Base-by-base conservation (phyloP, 2,797 vertebrate genomes). In the Morelia viridis region DNA sequence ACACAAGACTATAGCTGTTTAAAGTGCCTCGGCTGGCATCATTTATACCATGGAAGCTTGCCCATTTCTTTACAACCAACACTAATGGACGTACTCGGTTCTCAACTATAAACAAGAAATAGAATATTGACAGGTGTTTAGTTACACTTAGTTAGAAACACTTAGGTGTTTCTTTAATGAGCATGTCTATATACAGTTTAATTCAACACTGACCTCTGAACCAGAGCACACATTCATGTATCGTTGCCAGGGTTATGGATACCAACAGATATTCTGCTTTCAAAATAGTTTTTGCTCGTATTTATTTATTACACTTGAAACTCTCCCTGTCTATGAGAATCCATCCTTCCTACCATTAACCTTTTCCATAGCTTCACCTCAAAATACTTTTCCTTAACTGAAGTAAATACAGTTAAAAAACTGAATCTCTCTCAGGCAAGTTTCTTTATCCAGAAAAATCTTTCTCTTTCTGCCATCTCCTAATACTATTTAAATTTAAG, bases 11-110 rank as follows among this genome's bases (percentile, higher is more conserved):
- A 96, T 99, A 99, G 98, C 99, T 99, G 98, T 92, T 99, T 95
- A 99, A 97, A 64, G 99, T 99, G 96, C 99, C 99, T 94, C 98
- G 98, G 97, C 99, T 99, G 96, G 99, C 99, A 93, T 99, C 98
- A 65, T 99, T 99, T 97, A 99, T 99, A 0, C 97, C 95, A 96
- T 97, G 97, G 95, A 98, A 98, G 92, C 96, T 96, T 1, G 99
- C 99, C 99, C 99, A 99, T 95, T 98, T 99, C 98, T 99, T 99
- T 95, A 99, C 93, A 84, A 98, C 98, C 87, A 99, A 97, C 90
- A 98, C 98, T 96, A 99, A 95, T 1, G 99, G 99, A 96, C 98
- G 98, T 97, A 99, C 97, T 95, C 99, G 98, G 96, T 97, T 98
- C 96, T 99, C 99, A 95, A 98, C 99, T 99, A 97, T 93, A 97